Conservation (phyloP, 1,140 invertebrate genomes). For the Ylistrum balloti region DNA sequence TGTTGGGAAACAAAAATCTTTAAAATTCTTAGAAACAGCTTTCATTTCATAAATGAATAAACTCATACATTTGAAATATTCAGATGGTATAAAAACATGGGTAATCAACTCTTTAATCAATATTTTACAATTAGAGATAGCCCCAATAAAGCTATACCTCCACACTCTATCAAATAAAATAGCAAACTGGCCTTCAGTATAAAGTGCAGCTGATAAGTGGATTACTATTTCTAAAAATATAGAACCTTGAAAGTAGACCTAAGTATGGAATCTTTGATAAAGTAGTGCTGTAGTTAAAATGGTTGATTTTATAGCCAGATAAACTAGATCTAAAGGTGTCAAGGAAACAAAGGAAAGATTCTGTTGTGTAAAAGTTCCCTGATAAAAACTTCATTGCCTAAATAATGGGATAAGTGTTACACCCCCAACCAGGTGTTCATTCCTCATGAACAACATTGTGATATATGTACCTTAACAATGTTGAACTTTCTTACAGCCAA, state of each 20-base stretch:
- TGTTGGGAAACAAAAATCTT: no score
- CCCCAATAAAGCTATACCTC: no score
- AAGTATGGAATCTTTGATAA: neutral
- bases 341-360: conserved; percentile 25
- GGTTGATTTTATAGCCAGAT: neutral
- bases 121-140: no score
- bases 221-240: neutral
- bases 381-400: neutral
- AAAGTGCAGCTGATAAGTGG: neutral
- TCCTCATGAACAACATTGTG: neutral
- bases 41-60: no score
- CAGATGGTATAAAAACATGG: no score
- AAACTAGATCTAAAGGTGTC: conserved; percentile 24
- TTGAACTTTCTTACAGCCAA: neutral
- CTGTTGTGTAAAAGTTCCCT: neutral
- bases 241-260: neutral
- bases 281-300: neutral
- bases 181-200: neutral
- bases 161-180: neutral
- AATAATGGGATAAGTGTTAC: neutral
- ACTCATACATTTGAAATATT: no score
- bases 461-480: neutral
- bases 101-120: no score
- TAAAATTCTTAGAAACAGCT: no score
- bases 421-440: neutral